Evolutionary conservation across 2,113 vertebrate species (phyloP).

Genomic region (Serilophus lunatus): DNA sequence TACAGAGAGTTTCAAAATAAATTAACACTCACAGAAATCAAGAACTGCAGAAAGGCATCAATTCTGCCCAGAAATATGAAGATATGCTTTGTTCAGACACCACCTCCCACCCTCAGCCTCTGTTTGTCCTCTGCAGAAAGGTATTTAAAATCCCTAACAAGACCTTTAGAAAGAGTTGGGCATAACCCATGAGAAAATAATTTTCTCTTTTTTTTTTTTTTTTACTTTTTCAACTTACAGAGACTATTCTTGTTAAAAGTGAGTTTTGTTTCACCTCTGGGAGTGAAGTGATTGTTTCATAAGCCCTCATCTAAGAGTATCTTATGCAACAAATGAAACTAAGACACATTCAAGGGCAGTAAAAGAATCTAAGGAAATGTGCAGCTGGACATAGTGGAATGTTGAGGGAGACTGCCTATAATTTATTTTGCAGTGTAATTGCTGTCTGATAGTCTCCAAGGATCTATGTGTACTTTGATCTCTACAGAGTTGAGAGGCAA

Average conservation of each 20-base stretch:
- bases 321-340: constrained; percentile 10
- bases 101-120: accelerated
- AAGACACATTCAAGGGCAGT: constrained; percentile 32
- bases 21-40: background rate
- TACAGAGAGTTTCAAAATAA: background rate
- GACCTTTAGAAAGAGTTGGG: background rate
- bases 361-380: constrained; percentile 9
- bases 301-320: background rate
- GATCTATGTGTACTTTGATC: constrained; percentile 56
- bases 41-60: background rate
- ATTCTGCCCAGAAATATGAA: background rate
- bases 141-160: background rate
- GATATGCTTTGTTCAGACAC: background rate
- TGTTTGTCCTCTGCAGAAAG: background rate
- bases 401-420: background rate
- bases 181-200: background rate
- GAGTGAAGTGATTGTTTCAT: background rate
- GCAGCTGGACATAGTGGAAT: background rate
- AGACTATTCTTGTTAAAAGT: background rate
- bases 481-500: constrained; percentile 16
- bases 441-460: constrained; percentile 15
- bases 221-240: background rate
- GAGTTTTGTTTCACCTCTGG: background rate
- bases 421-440: constrained; percentile 55
- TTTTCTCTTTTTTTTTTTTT: background rate